Base-by-base conservation (phyloP, 2,888 invertebrate species). In the Archips crataeganus region DNA sequence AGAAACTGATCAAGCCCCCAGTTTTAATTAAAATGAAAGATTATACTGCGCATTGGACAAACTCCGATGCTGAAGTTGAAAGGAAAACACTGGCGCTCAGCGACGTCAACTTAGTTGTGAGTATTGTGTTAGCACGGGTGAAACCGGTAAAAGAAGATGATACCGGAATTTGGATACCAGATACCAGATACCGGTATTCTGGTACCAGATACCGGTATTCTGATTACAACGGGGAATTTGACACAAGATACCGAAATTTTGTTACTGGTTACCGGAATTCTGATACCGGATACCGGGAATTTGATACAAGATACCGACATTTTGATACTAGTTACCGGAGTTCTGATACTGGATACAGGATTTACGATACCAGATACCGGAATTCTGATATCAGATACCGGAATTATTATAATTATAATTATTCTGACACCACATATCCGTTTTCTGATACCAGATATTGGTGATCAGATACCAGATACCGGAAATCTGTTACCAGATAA, bases 41-140 rank as follows among this genome's bases (percentile, higher is more conserved):
- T 65, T 94, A 90, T 77, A 91, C 86, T 0, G 95, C 95, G 0
- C 87, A 92, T 61, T 95, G 95, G 95, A 85, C 81, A 64, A 86
- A 86, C 10, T 84, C 85, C 0, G 89, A 91, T 0, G 90, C 92
- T 1, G 89, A 87, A 0, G 76, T 78, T 0, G 88, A 91, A 3
- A 83, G 83, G 1, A 87, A 87, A 62, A 83, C 88, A 0, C 78
- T 87, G 0, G 95, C 95, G 0, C 84, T 96, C 1, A 84, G 85
- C 4, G 86, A 95, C 66, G 88, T 96, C 9, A 93, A 91, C 71
- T 80, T 96, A 1, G 85, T 86, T 54, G 93, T 95, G 23, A 87
- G 88, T 73, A 13, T 47, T 8, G 23, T 23, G 23, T 23, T 23
- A 23, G 23, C 23, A 23, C 23, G 23, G 23, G 23, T 23, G 23